Base-by-base conservation (phyloP, 2,888 invertebrate genomes). In the Cantharis nigra region DNA sequence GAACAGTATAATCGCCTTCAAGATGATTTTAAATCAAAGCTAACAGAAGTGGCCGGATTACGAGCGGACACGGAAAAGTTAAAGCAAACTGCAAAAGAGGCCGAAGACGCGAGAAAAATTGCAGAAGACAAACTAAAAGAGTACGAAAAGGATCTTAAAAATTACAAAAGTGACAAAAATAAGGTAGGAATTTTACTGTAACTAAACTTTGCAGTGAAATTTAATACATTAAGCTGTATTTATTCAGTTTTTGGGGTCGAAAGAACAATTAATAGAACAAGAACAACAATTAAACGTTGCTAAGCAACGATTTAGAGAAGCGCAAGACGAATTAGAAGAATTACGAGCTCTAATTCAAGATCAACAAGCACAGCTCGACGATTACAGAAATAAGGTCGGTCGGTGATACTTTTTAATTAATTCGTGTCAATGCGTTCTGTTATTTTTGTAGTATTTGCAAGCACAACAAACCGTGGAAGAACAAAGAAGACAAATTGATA, bases 401-500 rank as follows among this genome's bases (percentile, higher is more conserved):
- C 16, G 70, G 14, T 11, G 9, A 14, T 4, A 20, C 14, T 64
- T 33, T 30, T 11, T 3, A 30, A 30, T 10, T 26, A 3, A 33
- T 3, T 33, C 3, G n/a, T 3, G 11, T 11, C 33, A 13, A 16
- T 10, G 28, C 14, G 49, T 30, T 23, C 0, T 33, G 1, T 20
- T 10, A 16, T 62, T 65, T 72, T 71, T 72, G 79, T 83, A 89
- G 88, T 93, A 92, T 83, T 84, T 93, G 20, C 90, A 92, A 90
- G 93, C 94, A 0, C 93, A 93, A 83, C 93, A 94, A 85, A 87
- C 91, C 70, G 93, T 93, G 0, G 94, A 94, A 85, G 94, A 94
- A 84, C 93, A 94, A 85, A 89, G 91, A 0, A 89, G 93, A 1
- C 93, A 93, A 83, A 91, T 94, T 84, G 93, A 93, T 79, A 88